Conservation (phyloP, 2,797 vertebrate genomes). For the Spea hammondii region DNA sequence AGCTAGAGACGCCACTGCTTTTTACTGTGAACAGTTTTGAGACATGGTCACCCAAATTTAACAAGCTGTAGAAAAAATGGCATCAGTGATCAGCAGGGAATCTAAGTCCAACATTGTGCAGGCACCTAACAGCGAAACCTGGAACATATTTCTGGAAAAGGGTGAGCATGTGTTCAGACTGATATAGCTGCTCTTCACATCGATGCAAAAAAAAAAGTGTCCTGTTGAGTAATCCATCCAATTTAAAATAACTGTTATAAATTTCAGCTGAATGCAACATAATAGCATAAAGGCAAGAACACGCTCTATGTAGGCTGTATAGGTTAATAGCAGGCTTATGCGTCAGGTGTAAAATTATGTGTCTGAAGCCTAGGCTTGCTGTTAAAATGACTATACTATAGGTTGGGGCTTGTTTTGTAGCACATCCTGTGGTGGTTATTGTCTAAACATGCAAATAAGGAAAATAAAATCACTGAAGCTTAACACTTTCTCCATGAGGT, state of each 20-base stretch:
- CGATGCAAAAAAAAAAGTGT: too few relatives aligned
- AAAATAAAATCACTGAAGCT: conserved; percentile 39
- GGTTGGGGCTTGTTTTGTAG: conserved; percentile 21
- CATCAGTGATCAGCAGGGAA: too few relatives aligned
- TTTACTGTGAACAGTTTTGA: too few relatives aligned
- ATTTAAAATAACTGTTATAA: neutral
- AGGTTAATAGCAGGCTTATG: conserved; percentile 13
- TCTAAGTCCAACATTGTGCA: too few relatives aligned
- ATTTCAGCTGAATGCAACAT: neutral
- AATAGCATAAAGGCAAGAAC: neutral
- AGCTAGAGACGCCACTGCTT: too few relatives aligned
- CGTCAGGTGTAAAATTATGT: conserved; percentile 27
- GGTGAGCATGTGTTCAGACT: too few relatives aligned
- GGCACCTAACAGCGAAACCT: too few relatives aligned
- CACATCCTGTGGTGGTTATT: conserved; percentile 42
- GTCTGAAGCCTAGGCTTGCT: conserved; percentile 16
- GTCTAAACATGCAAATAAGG: conserved; percentile 42
- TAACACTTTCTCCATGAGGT: conserved; percentile 23
- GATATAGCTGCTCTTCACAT: too few relatives aligned
- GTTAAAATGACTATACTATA: conserved; percentile 36
- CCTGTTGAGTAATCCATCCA: neutral
- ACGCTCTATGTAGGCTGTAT: neutral
- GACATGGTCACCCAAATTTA: too few relatives aligned
- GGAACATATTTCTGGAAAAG: too few relatives aligned
- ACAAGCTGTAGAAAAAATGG: too few relatives aligned